These are phyloP conservation scores for Suricata suricatta DNA, from an alignment of 2,113 vertebrate species.

Conservation along the genomic window DNA sequence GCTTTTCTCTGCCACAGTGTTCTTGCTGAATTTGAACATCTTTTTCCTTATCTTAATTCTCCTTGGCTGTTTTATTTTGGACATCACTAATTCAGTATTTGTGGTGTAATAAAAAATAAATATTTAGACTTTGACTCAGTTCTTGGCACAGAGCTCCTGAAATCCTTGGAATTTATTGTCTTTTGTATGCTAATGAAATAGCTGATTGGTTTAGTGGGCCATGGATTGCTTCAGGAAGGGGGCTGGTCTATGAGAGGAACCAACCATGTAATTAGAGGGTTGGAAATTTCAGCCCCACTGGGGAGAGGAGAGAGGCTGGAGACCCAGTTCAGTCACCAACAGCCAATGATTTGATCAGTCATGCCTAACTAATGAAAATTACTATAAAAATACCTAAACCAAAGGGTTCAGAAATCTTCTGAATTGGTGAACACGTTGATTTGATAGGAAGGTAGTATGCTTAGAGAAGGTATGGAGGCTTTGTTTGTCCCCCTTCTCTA, in stretches of 20 bases:
- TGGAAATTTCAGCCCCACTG: neutral
- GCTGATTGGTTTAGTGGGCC: neutral
- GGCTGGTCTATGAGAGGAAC: neutral
- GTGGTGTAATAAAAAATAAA: neutral
- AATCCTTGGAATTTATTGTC: neutral
- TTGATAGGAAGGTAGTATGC: neutral
- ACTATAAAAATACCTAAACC: neutral
- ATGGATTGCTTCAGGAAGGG: neutral
- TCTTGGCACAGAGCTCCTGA: neutral
- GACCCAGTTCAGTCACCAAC: neutral
- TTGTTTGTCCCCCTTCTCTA: neutral
- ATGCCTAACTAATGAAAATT: neutral
- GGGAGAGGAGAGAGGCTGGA: neutral
- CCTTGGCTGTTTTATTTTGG: neutral
- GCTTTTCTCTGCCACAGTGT: neutral
- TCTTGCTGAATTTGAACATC: neutral
- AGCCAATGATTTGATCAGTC: neutral
- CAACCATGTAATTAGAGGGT: neutral
- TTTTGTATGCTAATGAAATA: neutral
- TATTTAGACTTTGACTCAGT: neutral
- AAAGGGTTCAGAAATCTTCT: neutral
- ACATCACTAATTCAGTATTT: neutral
- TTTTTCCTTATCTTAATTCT: neutral
- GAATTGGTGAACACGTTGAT: neutral
- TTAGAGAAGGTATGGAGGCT: neutral